Conservation (phyloP, 2,113 vertebrate genomes). For the Charadrius vociferus region DNA sequence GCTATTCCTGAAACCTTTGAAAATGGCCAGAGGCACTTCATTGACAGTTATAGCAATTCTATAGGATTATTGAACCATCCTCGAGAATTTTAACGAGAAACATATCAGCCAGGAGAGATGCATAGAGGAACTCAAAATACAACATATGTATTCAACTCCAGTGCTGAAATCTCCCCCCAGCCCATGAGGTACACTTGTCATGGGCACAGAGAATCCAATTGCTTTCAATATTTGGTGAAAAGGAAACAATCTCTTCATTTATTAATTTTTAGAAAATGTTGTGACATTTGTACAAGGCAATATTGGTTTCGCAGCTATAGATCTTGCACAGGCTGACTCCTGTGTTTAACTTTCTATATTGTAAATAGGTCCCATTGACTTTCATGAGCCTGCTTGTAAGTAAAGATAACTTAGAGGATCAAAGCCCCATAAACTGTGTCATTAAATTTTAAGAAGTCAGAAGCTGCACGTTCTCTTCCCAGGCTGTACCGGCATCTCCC, state of each 20-base stretch:
- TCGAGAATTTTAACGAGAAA: not conserved
- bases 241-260: not conserved
- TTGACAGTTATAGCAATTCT: not conserved
- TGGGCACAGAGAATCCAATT: not conserved
- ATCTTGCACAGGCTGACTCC: not conserved
- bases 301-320: slow-evolving; percentile 4
- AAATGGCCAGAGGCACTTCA: slow-evolving; percentile 13
- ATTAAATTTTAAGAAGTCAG: slow-evolving; percentile 68
- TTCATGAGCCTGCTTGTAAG: slow-evolving; percentile 62
- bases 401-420: slow-evolving; percentile 67
- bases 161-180: not conserved
- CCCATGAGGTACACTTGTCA: not conserved
- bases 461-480: not conserved
- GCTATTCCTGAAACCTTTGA: not conserved
- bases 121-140: not conserved
- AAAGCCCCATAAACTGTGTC: slow-evolving; percentile 59
- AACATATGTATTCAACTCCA: not conserved
- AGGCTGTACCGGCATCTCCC: slow-evolving; percentile 23
- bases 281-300: not conserved
- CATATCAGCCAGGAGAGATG: not conserved
- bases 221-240: not conserved
- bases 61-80: slow-evolving; percentile 15
- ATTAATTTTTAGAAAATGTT: slow-evolving; percentile 10
- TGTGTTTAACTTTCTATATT: slow-evolving; percentile 45
- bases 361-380: slow-evolving; percentile 61